phyloP scores from a whole-genome alignment of 2,113 vertebrate genomes.

The Raphicerus campestris region DNA sequence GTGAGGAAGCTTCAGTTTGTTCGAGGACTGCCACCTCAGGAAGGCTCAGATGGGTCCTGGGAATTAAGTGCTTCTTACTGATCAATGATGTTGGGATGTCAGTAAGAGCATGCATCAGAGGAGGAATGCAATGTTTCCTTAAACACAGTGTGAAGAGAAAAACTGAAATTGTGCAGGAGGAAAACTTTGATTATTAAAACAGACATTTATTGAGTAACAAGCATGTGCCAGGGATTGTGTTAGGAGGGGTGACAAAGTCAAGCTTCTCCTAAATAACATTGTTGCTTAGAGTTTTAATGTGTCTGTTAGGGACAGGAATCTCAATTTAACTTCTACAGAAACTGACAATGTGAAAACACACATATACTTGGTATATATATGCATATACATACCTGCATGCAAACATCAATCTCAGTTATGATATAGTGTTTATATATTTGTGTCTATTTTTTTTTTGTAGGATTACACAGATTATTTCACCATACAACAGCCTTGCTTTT shows the following conservation, averaged over 20 bases:
- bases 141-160: not conserved
- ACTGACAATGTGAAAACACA: not conserved
- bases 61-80: not conserved
- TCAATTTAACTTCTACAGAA: not conserved
- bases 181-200: not conserved
- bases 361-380: not conserved
- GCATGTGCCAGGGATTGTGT: not conserved
- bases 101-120: not conserved
- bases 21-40: not conserved
- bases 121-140: not conserved
- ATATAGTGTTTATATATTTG: not conserved
- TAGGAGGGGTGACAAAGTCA: not conserved
- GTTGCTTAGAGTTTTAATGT: not conserved
- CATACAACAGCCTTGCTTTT: not conserved
- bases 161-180: not conserved
- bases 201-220: not conserved
- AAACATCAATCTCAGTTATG: not conserved
- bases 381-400: fast-evolving
- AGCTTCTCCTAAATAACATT: not conserved
- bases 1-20: not conserved
- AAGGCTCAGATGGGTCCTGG: not conserved
- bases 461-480: not conserved
- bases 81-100: not conserved
- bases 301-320: not conserved
- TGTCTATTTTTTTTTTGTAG: not conserved